Base-by-base conservation (phyloP, 1,140 invertebrate genomes). In the Ceratitis capitata region DNA sequence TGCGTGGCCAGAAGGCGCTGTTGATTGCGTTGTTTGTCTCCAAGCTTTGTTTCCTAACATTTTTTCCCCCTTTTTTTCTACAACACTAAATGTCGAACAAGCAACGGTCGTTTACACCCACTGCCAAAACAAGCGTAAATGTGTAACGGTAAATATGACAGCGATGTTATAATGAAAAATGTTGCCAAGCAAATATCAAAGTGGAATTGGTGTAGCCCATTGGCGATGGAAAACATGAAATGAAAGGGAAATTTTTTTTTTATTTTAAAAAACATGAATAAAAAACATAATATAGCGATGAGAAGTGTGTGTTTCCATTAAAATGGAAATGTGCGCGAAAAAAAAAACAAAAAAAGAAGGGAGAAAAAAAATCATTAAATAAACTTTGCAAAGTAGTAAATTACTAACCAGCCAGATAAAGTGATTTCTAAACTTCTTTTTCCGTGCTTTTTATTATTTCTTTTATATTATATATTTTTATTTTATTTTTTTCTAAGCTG, bases 341-440 rank as follows among this genome's bases (percentile, higher is more conserved):
- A 23, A 0, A 78, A 78, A 10, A 23, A 47, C 19, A 12, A 10
- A 47, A 9, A 56, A 56, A 56, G 10, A 56, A n/a, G 32, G 14
- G 12, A 14, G 9, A 56, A n/a, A n/a, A 39, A 45, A 78, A 78
- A 78, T 16, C 69, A 42, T n/a, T 78, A 45, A 78, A 78, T 78
- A 78, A 78, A 78, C 69, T 78, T 78, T 45, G 35, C n/a, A 78
- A 69, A 78, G 69, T 78, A 47, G 69, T 39, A 78, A 78, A 78
- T 78, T 78, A 47, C 69, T 45, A 47, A 78, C 69, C 69, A 78
- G 32, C 39, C 69, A 26, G 69, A 78, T 26, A 78, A 78, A 78
- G 69, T 45, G 39, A 47, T 78, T 78, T 78, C 35, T 74, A 45
- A 42, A 74, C 7, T 78, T 69, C 39, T n/a, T 64, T 64, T 19